Conservation (phyloP, 2,113 vertebrate species). For the Grus americana region DNA sequence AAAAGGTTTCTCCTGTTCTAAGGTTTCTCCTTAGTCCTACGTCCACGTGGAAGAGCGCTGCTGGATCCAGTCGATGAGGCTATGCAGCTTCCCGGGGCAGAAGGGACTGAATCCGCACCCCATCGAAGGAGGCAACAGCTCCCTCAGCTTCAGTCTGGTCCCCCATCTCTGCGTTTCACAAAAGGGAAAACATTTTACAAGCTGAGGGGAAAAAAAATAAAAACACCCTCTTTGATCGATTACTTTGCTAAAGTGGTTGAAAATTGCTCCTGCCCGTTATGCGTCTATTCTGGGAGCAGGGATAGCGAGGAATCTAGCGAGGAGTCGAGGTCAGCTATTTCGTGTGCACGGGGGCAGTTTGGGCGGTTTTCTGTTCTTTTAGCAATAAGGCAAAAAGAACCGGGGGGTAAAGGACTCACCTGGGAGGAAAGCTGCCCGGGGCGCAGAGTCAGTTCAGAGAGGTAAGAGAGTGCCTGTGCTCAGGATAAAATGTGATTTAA, state of each 20-base stretch:
- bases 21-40: not conserved
- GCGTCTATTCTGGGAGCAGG: not conserved
- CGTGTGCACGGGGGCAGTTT: accelerated
- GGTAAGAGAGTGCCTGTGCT: accelerated
- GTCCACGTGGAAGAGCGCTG: accelerated
- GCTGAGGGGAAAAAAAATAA: not conserved
- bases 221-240: not conserved
- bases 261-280: not conserved
- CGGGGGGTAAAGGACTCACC: not conserved
- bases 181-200: not conserved
- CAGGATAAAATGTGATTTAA: not conserved
- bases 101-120: not conserved
- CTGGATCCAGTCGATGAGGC: not conserved
- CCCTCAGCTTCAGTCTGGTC: not conserved
- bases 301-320: not conserved
- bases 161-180: not conserved
- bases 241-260: not conserved
- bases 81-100: not conserved
- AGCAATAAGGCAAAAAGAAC: not conserved
- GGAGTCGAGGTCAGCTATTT: not conserved
- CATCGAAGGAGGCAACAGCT: accelerated
- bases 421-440: not conserved
- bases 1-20: not conserved
- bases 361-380: not conserved
- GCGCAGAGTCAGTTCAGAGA: not conserved